These are phyloP conservation scores for Pseudois nayaur DNA, from an alignment of 2,113 vertebrate species.

Conservation along the genomic window DNA sequence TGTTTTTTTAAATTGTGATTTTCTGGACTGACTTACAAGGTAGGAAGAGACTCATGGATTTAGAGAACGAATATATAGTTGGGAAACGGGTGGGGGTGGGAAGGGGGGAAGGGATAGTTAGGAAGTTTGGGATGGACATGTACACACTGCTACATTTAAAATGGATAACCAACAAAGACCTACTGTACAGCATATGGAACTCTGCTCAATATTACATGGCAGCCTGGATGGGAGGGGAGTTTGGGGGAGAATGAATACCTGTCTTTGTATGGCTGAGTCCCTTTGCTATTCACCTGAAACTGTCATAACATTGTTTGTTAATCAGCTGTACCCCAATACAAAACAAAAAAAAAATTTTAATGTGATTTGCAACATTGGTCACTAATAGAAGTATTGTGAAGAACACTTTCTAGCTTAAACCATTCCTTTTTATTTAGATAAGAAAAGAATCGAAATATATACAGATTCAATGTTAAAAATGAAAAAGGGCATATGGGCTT, in stretches of 20 bases:
- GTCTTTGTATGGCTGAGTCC: neutral
- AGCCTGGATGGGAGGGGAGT: neutral
- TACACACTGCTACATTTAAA: neutral
- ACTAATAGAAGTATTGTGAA: neutral
- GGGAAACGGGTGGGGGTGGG: neutral
- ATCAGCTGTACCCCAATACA: neutral
- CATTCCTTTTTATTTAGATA: neutral
- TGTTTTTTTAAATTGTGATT: neutral
- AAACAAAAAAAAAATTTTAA: neutral
- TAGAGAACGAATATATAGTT: neutral
- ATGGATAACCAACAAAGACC: neutral
- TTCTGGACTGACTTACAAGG: neutral
- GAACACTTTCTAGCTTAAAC: neutral
- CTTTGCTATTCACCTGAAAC: neutral
- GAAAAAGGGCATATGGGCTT: neutral
- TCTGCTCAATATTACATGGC: neutral
- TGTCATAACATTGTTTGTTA: neutral
- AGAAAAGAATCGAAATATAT: neutral
- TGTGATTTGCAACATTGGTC: neutral
- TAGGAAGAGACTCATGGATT: neutral
- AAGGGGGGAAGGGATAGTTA: neutral
- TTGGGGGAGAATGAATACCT: neutral
- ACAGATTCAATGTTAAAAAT: neutral
- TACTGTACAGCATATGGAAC: neutral
- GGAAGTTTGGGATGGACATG: neutral